Percentiles rank a stretch among this genome's conserved stretches.
Conservation (phyloP, 2,113 vertebrate genomes). For the Leptodactylus fuscus region DNA sequence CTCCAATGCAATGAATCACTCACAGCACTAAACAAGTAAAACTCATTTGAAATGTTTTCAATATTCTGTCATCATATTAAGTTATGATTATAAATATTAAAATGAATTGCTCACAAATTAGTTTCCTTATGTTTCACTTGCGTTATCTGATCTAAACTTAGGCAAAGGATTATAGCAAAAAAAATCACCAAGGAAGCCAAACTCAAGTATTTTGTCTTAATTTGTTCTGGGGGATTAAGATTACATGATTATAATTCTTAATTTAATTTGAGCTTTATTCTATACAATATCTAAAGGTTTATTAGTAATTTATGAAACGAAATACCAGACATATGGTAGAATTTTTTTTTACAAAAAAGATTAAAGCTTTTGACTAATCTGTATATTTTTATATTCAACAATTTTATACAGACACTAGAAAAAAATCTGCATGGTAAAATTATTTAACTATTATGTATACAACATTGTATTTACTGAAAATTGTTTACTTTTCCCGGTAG, state of each 20-base stretch:
- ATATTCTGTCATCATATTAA: constrained; percentile 49
- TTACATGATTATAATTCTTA: constrained; percentile 33
- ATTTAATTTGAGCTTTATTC: not conserved
- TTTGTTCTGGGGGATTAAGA: constrained; percentile 49
- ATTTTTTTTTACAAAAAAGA: not conserved
- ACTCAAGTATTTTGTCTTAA: constrained; percentile 26
- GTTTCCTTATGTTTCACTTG: not conserved
- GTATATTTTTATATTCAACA: not conserved
- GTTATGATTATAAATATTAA: constrained; percentile 29
- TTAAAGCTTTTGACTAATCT: not conserved
- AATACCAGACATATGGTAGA: not conserved
- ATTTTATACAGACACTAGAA: not conserved
- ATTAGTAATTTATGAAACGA: constrained; percentile 16
- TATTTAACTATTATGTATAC: too few relatives aligned
- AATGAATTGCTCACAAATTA: constrained; percentile 33
- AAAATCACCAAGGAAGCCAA: constrained; percentile 42
- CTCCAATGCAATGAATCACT: not conserved
- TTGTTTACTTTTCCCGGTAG: too few relatives aligned
- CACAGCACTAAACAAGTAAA: constrained; percentile 13
- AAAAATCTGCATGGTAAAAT: too few relatives aligned
- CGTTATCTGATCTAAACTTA: constrained; percentile 20
- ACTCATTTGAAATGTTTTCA: not conserved
- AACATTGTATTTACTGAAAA: too few relatives aligned
- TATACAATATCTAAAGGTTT: not conserved
- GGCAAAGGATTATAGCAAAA: constrained; percentile 20